These are phyloP conservation scores for Amaurobius ferox DNA, from an alignment of 2,888 invertebrate species.

Conservation along the genomic window DNA sequence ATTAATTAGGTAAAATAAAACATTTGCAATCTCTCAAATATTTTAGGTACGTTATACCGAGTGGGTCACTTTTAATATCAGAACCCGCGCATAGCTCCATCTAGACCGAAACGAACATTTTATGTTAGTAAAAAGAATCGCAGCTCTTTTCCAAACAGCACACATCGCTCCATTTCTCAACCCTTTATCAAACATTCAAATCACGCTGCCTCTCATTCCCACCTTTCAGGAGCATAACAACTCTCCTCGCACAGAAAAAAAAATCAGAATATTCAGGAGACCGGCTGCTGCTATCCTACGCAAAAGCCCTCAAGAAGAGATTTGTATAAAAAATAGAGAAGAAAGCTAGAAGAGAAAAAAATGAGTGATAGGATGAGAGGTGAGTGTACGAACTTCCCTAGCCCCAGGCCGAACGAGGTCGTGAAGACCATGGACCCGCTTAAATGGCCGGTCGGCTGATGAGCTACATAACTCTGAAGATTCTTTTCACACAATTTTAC, in stretches of 20 bases:
- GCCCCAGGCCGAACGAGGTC: constrained; percentile 54
- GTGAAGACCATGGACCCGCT: constrained; percentile 40
- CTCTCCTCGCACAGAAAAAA: neutral
- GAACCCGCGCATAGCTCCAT: too few relatives aligned
- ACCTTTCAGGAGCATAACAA: neutral
- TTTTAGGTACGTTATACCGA: too few relatives aligned
- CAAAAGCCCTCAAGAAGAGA: constrained; percentile 8
- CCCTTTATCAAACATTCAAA: too few relatives aligned
- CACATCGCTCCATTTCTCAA: too few relatives aligned
- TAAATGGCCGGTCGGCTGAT: constrained; percentile 34
- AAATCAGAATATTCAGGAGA: constrained; percentile 12
- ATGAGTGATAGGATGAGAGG: constrained; percentile 64
- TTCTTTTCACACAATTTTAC: constrained; percentile 39
- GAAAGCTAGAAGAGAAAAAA: neutral
- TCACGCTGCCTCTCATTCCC: neutral
- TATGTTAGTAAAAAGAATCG: too few relatives aligned
- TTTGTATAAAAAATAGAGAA: neutral
- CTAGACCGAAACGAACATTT: too few relatives aligned
- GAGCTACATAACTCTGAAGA: constrained; percentile 40
- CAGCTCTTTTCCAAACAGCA: too few relatives aligned
- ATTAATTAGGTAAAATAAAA: too few relatives aligned
- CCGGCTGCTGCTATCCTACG: constrained; percentile 30
- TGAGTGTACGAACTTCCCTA: constrained; percentile 70
- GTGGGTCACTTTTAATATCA: too few relatives aligned
- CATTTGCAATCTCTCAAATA: too few relatives aligned